phyloP scores from a whole-genome alignment of 1,140 invertebrate species.

The Scaptomyza hsui region DNA sequence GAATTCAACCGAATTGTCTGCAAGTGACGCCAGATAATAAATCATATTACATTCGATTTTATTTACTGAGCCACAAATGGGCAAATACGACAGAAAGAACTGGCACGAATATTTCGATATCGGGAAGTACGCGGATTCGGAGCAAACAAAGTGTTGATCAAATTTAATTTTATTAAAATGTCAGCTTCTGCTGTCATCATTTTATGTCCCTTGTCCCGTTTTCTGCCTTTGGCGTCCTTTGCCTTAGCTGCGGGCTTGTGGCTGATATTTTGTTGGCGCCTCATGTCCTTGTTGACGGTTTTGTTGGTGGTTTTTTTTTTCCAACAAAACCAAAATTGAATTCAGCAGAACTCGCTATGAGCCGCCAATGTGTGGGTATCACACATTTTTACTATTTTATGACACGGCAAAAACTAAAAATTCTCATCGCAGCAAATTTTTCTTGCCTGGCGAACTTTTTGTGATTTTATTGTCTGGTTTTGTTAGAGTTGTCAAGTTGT shows the following conservation, averaged over 20 bases:
- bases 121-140: constrained; percentile 18
- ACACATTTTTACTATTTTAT: constrained; percentile 78
- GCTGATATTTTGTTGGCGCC: constrained; percentile 32
- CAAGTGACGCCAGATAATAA: constrained; percentile 2
- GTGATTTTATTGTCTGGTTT: constrained; percentile 13
- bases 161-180: constrained; percentile 76
- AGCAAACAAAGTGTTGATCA: constrained; percentile 66
- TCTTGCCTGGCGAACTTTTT: constrained; percentile 19
- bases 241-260: neutral
- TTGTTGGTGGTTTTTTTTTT: constrained; percentile 5
- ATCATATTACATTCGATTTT: constrained; percentile 27
- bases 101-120: constrained; percentile 20
- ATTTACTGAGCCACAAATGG: constrained; percentile 16
- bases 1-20: neutral
- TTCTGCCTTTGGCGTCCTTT: constrained; percentile 25
- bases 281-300: constrained; percentile 58
- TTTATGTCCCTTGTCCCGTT: neutral
- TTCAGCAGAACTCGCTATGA: constrained; percentile 74
- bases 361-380: constrained; percentile 37
- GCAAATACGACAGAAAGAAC: constrained; percentile 3
- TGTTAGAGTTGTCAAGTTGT: constrained; percentile 64
- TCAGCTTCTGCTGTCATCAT: constrained; percentile 46
- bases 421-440: constrained; percentile 17
- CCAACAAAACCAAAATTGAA: constrained; percentile 61
- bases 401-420: constrained; percentile 47